Evolutionary conservation across 2,888 invertebrate species (phyloP).

Genomic region (Andrena chrysosceles): DNA sequence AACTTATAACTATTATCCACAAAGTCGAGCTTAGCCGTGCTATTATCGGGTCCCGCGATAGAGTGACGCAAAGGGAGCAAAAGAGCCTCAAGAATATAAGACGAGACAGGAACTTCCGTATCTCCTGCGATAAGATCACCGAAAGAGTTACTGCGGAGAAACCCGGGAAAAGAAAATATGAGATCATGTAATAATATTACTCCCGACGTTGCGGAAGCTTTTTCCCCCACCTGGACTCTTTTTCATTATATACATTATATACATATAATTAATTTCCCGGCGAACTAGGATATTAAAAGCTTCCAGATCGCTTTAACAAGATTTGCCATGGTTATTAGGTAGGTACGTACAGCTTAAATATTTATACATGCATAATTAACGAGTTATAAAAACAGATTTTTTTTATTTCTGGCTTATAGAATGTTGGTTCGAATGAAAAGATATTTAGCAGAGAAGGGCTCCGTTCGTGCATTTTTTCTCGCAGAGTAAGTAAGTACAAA

Average conservation of each 20-base stretch:
- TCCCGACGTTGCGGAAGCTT: conserved; percentile 12
- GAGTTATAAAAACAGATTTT: not conserved
- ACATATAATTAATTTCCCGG: conserved; percentile 19
- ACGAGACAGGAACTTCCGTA: conserved; percentile 40
- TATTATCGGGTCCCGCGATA: conserved; percentile 70
- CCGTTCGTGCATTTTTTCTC: not conserved
- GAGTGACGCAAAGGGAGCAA: conserved; percentile 62
- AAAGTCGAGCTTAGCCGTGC: conserved; percentile 70
- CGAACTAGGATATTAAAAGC: conserved; percentile 21
- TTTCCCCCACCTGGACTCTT: not conserved
- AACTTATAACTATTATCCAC: conserved; percentile 77
- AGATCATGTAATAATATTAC: conserved; percentile 38
- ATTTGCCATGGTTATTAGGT: too few species aligned
- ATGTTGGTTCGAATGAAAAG: not conserved
- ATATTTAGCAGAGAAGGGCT: not conserved
- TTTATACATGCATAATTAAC: conserved; percentile 14
- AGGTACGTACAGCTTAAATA: not conserved
- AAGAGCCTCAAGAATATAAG: conserved; percentile 31
- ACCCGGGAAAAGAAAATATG: not conserved
- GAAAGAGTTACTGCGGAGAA: conserved; percentile 36
- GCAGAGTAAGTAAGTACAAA: not conserved
- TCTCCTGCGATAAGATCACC: conserved; percentile 43
- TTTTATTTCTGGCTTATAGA: too few species aligned
- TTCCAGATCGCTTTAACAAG: not conserved
- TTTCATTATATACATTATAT: not conserved